phyloP scores from a whole-genome alignment of 2,888 invertebrate genomes.

The Palloptera scutellata region DNA sequence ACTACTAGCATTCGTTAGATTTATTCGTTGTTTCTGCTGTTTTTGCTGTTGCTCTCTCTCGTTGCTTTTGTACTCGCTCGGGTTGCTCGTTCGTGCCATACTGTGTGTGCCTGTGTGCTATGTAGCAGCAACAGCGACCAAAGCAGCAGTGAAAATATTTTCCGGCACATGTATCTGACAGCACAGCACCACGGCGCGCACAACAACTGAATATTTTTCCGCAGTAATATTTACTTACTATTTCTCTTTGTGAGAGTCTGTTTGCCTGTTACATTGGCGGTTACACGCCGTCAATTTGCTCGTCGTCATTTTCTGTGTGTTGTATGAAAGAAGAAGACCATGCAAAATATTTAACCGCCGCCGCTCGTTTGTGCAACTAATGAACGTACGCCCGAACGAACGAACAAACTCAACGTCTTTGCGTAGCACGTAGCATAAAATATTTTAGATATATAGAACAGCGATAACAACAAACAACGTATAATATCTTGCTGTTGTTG shows the following conservation, averaged over 20 bases:
- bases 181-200: background rate
- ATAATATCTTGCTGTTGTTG: too few relatives aligned
- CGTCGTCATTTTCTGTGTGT: slow-evolving; percentile 38
- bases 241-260: slow-evolving; percentile 44
- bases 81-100: background rate
- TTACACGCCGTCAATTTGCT: slow-evolving; percentile 56
- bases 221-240: slow-evolving; percentile 39
- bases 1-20: too few relatives aligned
- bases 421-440: slow-evolving; percentile 19
- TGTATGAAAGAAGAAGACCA: too few relatives aligned
- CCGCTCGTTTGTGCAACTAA: background rate
- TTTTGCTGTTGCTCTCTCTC: too few relatives aligned
- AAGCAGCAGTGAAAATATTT: background rate
- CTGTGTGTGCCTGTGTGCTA: background rate
- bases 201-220: slow-evolving; percentile 15
- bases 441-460: slow-evolving; percentile 3
- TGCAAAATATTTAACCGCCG: slow-evolving; percentile 1
- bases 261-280: slow-evolving; percentile 61
- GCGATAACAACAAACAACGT: slow-evolving; percentile 13
- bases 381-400: slow-evolving; percentile 31
- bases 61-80: background rate
- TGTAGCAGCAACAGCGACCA: too few relatives aligned
- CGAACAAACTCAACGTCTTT: slow-evolving; percentile 23
- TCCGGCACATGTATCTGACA: background rate
- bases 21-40: too few relatives aligned